Evolutionary conservation across 1,140 invertebrate species (phyloP), one percentile per base, ranked within the genome.

Genomic region (Heliconius hewitsoni): DNA sequence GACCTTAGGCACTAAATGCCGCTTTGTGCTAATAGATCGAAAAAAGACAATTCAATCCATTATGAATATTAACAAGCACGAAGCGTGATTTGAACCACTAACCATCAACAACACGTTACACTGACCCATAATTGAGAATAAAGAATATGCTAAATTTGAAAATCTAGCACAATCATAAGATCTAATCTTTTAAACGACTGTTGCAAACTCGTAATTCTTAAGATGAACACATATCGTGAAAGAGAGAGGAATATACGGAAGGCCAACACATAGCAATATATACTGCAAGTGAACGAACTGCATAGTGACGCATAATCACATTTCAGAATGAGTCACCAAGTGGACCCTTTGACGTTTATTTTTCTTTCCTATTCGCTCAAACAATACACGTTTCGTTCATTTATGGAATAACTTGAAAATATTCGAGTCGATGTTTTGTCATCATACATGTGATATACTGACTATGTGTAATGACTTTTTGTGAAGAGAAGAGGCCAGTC

Each of bases 231-330:
- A 42, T 19, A 73, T 66, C 19, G 74, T 76, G 78, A 80, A 76
- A 37, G 34, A 37, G 34, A 46, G 13, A 55, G 52, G n/a, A 71
- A 71, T 27, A 50, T n/a, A 72, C 46, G 70, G 50, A 80, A 76
- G 78, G 78, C 76, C 71, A 74, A 73, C 74, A 30, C 50, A 70
- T 76, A 30, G n/a, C 71, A 72, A 72, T 42, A n/a, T 74, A 70
- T 66, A 73, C 66, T 55, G 74, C 70, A 42, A 80, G 79, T 80
- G 70, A 80, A 80, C 79, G 79, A 80, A 80, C 79, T 66, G 71
- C 39, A 71, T 74, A 74, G 74, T 80, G 79, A 80, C 74, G 79
- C 74, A 76, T 80, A 76, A 70, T 37, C 70, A 76, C 79, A 80
- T 80, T 73, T 76, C 16, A 23, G 39, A 16, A 39, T 80, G 79